phyloP scores from a whole-genome alignment of 1,140 invertebrate species.

The Campodea augens region DNA sequence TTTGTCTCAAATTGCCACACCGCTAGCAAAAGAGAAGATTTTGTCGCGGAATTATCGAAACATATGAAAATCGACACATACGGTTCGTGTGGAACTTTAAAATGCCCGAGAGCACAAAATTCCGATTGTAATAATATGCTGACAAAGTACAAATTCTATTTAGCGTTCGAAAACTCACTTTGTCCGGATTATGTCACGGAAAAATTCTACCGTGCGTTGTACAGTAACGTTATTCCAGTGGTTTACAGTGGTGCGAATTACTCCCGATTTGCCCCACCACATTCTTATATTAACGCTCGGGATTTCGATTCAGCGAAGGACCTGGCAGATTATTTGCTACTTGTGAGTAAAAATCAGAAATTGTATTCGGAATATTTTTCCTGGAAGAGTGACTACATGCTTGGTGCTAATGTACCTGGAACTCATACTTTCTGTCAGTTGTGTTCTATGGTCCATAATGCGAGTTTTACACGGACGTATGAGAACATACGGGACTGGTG shows the following conservation, averaged over 20 bases:
- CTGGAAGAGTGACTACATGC: conserved; percentile 18
- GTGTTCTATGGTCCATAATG: neutral
- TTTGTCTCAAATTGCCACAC: conserved; percentile 32
- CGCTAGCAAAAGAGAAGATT: conserved; percentile 24
- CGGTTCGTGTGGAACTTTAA: conserved; percentile 25
- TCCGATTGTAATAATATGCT: conserved; percentile 15
- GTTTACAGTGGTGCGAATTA: conserved; percentile 36
- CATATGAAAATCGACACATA: conserved; percentile 32
- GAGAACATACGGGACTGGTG: neutral
- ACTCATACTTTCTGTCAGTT: neutral
- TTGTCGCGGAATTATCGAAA: conserved; percentile 25
- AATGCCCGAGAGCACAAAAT: conserved; percentile 6
- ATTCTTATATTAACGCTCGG: conserved; percentile 39
- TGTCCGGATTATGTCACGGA: conserved; percentile 23
- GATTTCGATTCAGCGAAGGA: conserved; percentile 28
- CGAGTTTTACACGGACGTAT: neutral
- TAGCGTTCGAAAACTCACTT: conserved; percentile 23
- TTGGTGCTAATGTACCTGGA: neutral
- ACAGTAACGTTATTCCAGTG: conserved; percentile 29
- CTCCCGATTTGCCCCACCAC: conserved; percentile 27
- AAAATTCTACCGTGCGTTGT: conserved; percentile 13
- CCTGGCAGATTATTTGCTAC: conserved; percentile 30
- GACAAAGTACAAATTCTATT: conserved; percentile 21
- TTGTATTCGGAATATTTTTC: conserved; percentile 19
- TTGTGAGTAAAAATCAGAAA: conserved; percentile 22